Conservation (phyloP, 2,113 vertebrate species). For the Ageneiosus marmoratus region DNA sequence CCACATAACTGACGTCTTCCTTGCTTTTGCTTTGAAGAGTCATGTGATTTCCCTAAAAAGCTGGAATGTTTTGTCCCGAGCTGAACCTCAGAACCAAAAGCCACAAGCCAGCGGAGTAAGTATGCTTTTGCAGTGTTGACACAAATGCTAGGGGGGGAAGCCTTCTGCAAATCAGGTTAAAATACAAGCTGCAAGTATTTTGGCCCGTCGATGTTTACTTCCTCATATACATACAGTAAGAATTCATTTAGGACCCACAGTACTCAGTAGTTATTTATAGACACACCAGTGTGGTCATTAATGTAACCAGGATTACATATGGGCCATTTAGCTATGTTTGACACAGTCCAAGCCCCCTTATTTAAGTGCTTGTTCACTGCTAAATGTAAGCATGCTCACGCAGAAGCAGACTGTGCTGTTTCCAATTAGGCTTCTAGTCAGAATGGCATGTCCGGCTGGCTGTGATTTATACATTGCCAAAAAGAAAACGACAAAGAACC, state of each 20-base stretch:
- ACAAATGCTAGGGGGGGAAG: not conserved
- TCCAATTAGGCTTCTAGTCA: slow-evolving; percentile 54
- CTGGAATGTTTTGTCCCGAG: not conserved
- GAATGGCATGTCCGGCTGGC: slow-evolving; percentile 52
- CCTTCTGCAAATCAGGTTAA: not conserved
- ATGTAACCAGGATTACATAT: slow-evolving; percentile 22
- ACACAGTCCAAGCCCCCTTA: slow-evolving; percentile 27
- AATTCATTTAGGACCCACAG: not conserved
- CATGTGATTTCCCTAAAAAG: slow-evolving; percentile 19
- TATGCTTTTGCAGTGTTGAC: not conserved
- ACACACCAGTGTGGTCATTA: slow-evolving; percentile 14
- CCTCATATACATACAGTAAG: not conserved
- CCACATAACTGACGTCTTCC: not conserved
- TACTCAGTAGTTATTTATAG: slow-evolving; percentile 9
- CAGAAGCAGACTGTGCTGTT: slow-evolving; percentile 45
- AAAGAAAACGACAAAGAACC: slow-evolving; percentile 12
- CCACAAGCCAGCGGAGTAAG: not conserved
- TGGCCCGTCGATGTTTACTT: not conserved
- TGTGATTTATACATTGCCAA: slow-evolving; percentile 41
- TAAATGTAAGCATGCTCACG: slow-evolving; percentile 8
- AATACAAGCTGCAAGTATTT: not conserved
- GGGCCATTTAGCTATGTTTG: slow-evolving; percentile 20
- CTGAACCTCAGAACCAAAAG: slow-evolving; percentile 32
- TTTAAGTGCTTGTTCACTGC: slow-evolving; percentile 4
- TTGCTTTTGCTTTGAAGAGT: not conserved